Evolutionary conservation across 2,797 vertebrate species (phyloP), one percentile per base, ranked within the genome.

Genomic region (Amblyraja radiata): DNA sequence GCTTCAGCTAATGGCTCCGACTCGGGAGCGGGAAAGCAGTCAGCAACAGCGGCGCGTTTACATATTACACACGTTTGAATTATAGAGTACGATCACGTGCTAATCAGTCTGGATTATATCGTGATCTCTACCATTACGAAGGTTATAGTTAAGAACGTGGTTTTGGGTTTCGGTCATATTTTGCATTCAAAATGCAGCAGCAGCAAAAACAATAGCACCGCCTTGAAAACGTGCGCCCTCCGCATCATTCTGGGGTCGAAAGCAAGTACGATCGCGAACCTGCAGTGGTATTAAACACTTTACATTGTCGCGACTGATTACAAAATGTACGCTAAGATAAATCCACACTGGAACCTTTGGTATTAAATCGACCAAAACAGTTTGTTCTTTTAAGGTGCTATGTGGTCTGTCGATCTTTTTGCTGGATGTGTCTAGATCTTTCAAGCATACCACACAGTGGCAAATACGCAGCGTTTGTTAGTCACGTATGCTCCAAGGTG

Each of bases 1-100:
- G 90, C 90, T 91, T 54, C 90, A 21, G 90, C 23, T 54, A 74
- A 91, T 91, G 90, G 90, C 90, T 73, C 90, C 90, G 71, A 74
- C 39, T 58, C 39, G 39, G 68, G 14, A 74, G 65, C 90, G 90
- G 71, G 90, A 92, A 92, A 91, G 68, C 65, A 91, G 32, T 90
- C 32, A 21, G 36, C 71, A 74, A 10, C 3, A 74, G 90, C 71
- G 13, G 16, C 28, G 90, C 14, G 68, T 71, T 71, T 68, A 61
- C 25, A 84, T n/a, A n/a, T 84, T 54, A 58, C 10, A 61, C 25
- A 65, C 61, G 58, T 76, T n/a, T 84, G 21, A 81, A 81, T 36
- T 0, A 54, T 18, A 18, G 79, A 36, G 18, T n/a, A 32, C 32
- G 32, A 92, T 28, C 90, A 74, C 36, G 21, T 92, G 90, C 36